These are phyloP conservation scores for Carcina quercana DNA, from an alignment of 2,888 invertebrate species.

Conservation along the genomic window DNA sequence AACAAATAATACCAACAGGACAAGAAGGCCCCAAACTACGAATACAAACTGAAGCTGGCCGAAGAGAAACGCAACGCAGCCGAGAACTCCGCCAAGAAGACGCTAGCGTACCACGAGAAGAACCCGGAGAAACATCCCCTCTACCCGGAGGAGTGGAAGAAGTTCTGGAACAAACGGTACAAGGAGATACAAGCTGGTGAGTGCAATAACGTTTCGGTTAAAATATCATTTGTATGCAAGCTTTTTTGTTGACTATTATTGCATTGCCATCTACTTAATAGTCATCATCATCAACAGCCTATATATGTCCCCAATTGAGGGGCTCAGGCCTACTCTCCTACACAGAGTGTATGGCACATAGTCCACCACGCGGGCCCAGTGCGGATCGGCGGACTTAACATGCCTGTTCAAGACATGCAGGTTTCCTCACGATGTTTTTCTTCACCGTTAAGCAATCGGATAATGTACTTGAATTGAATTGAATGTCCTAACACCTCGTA, in stretches of 20 bases:
- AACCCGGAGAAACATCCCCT: constrained; percentile 92
- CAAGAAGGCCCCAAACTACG: constrained; percentile 36
- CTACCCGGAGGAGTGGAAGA: constrained; percentile 93
- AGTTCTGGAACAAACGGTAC: constrained; percentile 89
- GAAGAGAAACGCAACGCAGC: constrained; percentile 57
- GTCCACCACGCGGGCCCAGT: too few species aligned
- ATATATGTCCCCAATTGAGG: not conserved
- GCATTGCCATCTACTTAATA: not conserved
- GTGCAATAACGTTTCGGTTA: constrained; percentile 8
- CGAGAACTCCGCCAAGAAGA: constrained; percentile 76
- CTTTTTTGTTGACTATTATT: not conserved
- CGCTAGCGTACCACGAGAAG: constrained; percentile 83
- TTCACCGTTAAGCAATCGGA: too few species aligned
- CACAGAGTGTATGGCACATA: not conserved
- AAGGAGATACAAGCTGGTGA: constrained; percentile 82
- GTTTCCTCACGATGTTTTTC: too few species aligned
- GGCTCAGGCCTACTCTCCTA: not conserved
- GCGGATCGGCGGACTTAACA: too few species aligned
- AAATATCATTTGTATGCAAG: not conserved
- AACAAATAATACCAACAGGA: constrained; percentile 1
- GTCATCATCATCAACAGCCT: too few species aligned
- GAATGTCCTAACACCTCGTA: too few species aligned
- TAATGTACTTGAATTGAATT: too few species aligned
- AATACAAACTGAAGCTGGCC: constrained; percentile 71
- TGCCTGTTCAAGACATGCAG: too few species aligned